Evolutionary conservation across 35 echinoderm and acorn worm species (phyloP).

Genomic region (Chiridota heheva): DNA sequence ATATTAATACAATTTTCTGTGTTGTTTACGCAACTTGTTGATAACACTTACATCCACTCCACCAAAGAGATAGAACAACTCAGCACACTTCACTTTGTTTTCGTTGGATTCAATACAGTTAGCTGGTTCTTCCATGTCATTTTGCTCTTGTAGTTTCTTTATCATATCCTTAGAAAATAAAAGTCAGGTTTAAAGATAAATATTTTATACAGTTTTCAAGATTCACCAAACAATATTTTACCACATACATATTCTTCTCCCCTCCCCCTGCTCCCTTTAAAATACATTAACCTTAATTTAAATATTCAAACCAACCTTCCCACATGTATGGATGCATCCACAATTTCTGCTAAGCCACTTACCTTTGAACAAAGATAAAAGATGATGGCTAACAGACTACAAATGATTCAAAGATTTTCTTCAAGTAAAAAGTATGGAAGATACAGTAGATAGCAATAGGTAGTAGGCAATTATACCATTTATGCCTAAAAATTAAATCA

Average conservation of each 20-base stretch:
- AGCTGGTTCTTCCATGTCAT: slow-evolving; percentile 50
- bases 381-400: too few species aligned
- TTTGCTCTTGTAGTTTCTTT: slow-evolving; percentile 63
- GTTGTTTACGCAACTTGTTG: too few species aligned
- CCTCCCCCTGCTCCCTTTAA: too few species aligned
- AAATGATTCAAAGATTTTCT: too few species aligned
- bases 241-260: too few species aligned
- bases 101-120: slow-evolving; percentile 65
- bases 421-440: too few species aligned
- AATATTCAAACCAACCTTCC: neutral
- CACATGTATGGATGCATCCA: neutral
- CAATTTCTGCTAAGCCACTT: too few species aligned
- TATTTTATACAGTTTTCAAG: neutral
- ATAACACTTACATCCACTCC: slow-evolving; percentile 79
- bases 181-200: neutral
- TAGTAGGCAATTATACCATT: too few species aligned
- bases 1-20: too few species aligned
- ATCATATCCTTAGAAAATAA: slow-evolving; percentile 57
- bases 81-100: slow-evolving; percentile 73
- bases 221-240: neutral
- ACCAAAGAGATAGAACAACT: slow-evolving; percentile 89
- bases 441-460: too few species aligned
- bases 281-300: neutral
- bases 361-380: too few species aligned
- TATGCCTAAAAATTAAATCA: too few species aligned